Base-by-base conservation (phyloP, 2,888 invertebrate species). In the Drosophila hawaiiensis region DNA sequence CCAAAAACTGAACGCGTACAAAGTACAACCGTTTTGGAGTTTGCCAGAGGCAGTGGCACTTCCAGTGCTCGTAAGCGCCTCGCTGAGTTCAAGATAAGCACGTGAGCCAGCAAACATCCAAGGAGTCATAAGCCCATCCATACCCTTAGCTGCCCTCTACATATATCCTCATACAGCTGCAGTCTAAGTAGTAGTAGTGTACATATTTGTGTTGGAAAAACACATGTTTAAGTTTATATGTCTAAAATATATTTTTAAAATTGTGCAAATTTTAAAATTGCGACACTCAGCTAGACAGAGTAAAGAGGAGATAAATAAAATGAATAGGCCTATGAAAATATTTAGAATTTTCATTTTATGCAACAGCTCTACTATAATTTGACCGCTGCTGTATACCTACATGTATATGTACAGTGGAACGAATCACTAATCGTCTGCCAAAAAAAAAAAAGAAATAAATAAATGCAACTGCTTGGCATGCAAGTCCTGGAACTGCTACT, bases 21-120 rank as follows among this genome's bases (percentile, higher is more conserved):
- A 62, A 65, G 53, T 59, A 41, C 71, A 70, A 14, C 4, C 37
- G n/a, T 7, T 10, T 61, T 47, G 39, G 25, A 72, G 67, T 25
- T 47, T 75, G 82, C 71, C 62, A 54, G 53, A 31, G 72, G 78
- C 80, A 62, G 58, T 52, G 75, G 72, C 72, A 83, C 76, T 76
- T 76, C 35, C 74, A 69, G 60, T 69, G 74, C 66, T 76, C 72
- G 76, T 50, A 74, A 75, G 61, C 76, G 84, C 70, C 75, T 68
- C 72, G 68, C 58, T 68, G 72, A 89, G 77, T 86, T 84, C 67
- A 52, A 87, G 87, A 87, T 87, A 87, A 90, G 91, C 91, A 89
- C 87, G 91, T 90, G 90, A 86, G 89, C 73, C 73, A 59, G 64
- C 70, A 66, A 43, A 64, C 54, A 54, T 68, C 47, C 25, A 53